These are phyloP conservation scores for Agriotes lineatus DNA, from an alignment of 2,888 invertebrate genomes.

Conservation along the genomic window DNA sequence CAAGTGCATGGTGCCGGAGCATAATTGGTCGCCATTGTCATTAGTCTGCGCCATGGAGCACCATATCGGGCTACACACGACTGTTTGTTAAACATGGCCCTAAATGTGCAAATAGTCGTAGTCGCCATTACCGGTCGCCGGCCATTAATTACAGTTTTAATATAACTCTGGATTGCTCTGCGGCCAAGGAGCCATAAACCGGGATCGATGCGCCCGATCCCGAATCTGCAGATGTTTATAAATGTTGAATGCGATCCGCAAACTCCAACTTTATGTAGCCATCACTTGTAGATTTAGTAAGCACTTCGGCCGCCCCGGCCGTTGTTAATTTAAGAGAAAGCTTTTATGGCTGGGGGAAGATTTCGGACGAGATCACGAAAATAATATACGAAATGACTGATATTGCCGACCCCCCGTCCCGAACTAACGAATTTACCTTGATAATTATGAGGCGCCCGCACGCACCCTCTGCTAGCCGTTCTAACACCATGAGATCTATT, in stretches of 20 bases:
- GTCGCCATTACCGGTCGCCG: constrained; percentile 13
- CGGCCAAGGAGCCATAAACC: constrained; percentile 19
- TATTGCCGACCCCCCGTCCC: constrained; percentile 19
- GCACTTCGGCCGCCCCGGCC: constrained; percentile 35
- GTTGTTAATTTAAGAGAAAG: constrained; percentile 45
- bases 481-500: too few relatives aligned
- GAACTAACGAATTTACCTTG: constrained; percentile 20
- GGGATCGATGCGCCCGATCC: constrained; percentile 31
- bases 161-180: constrained; percentile 30
- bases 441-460: constrained; percentile 5
- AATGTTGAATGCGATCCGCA: constrained; percentile 42
- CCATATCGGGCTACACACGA: constrained; percentile 31
- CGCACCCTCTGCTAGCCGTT: constrained; percentile 2
- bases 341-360: constrained; percentile 40
- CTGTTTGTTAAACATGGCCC: constrained; percentile 28
- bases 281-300: constrained; percentile 42
- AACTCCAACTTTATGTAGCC: constrained; percentile 41
- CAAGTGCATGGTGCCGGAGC: constrained; percentile 6
- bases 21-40: constrained; percentile 29
- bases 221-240: constrained; percentile 41
- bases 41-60: constrained; percentile 16
- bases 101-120: constrained; percentile 35
- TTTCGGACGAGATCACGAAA: constrained; percentile 37
- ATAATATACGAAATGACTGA: constrained; percentile 39
- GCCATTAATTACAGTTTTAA: constrained; percentile 37